phyloP scores from a whole-genome alignment of 2,797 vertebrate genomes.

The Danio jaintianensis region DNA sequence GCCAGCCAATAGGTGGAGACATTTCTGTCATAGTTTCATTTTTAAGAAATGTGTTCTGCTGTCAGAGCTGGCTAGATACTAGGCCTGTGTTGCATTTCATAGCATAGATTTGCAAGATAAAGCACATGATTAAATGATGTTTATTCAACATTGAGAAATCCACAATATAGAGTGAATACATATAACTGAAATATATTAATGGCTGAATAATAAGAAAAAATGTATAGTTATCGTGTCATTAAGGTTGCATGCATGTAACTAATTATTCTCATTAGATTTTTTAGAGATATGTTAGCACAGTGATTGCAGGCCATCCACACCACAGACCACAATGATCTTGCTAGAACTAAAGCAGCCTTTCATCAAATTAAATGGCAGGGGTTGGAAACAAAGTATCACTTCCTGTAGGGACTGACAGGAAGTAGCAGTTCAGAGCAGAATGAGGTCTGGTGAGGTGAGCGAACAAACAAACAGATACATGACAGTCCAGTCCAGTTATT shows the following conservation, averaged over 20 bases:
- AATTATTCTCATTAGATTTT: not conserved
- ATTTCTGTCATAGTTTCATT: not conserved
- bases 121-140: not conserved
- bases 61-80: not conserved
- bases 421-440: not conserved
- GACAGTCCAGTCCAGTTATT: not conserved
- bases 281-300: not conserved
- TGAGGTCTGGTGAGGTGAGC: not conserved
- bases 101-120: not conserved
- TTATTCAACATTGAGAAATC: not conserved
- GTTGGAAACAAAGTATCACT: not conserved
- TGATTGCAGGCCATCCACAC: not conserved
- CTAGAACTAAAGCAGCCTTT: not conserved
- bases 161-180: not conserved
- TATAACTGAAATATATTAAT: not conserved
- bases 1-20: slow-evolving; percentile 14
- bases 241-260: not conserved
- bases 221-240: not conserved
- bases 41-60: not conserved
- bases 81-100: too few relatives aligned
- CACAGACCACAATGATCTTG: not conserved
- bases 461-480: not conserved
- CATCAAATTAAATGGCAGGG: not conserved
- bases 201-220: not conserved
- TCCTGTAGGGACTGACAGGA: slow-evolving; percentile 16